Evolutionary conservation across 2,888 invertebrate genomes (phyloP), one percentile per base, ranked within the genome.

Genomic region (Altica lythri): DNA sequence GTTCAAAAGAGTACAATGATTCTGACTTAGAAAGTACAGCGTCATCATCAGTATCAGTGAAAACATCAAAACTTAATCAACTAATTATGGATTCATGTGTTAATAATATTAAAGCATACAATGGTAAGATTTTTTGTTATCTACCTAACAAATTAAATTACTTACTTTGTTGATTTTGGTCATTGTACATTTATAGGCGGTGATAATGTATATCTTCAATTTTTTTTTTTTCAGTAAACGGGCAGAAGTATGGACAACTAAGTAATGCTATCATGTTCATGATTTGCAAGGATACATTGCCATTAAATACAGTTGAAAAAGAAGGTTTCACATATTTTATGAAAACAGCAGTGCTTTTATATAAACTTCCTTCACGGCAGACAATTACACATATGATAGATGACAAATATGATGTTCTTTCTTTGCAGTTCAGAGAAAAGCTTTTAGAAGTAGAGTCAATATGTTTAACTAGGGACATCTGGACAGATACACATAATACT

Each of bases 401-500:
- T 35, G 34, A 53, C 22, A 64, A 57, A 48, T 62, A 59, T 35
- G 50, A 55, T 6, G 32, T 35, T 13, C n/a, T 49, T 2, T 37
- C 53, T 16, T 25, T 8, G 9, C 6, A 55, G 4, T 27, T 59
- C 12, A 60, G 53, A 50, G 17, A 53, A 13, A 56, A 40, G 30
- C 44, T 63, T n/a, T 19, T 18, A 25, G 30, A 32, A n/a, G 45
- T 58, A 65, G 8, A 5, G 8, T 6, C 6, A 6, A 5, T 25
- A 6, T 25, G 6, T 25, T 8, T 25, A 6, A 25, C 62, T 3
- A 56, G 50, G 10, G 63, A 65, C 48, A 48, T 57, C 8, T 66
- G 66, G 60, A 61, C 61, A 17, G 64, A 65, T 12, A 60, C 60
- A 6, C 43, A 59, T 43, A 40, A 56, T 9, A 62, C 55, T 12